Percentiles rank a stretch among this genome's conserved stretches.
Evolutionary conservation across 1,140 invertebrate species (phyloP).

Genomic region (Drosophila melanogaster): DNA sequence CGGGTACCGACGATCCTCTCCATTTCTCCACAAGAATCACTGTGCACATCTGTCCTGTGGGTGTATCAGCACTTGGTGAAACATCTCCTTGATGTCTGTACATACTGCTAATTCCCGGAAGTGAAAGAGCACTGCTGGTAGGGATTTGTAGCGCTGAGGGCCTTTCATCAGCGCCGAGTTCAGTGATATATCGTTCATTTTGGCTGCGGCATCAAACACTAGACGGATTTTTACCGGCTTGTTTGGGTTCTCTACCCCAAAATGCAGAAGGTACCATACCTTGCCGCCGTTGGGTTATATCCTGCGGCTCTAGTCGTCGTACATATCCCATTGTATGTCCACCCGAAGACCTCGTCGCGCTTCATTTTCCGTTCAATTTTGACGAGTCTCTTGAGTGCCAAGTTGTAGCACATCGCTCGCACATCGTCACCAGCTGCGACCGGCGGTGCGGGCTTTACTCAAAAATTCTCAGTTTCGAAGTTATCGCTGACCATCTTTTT

Average conservation of each 20-base stretch:
- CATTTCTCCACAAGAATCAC: neutral
- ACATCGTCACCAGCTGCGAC: neutral
- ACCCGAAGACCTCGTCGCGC: too few relatives aligned
- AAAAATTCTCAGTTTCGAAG: too few relatives aligned
- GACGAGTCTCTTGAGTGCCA: conserved; percentile 1
- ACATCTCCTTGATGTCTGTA: conserved; percentile 1
- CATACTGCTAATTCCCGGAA: neutral
- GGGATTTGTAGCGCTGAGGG: neutral
- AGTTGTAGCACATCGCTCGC: neutral
- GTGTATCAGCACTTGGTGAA: neutral
- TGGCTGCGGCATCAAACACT: too few relatives aligned
- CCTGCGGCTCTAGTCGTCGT: too few relatives aligned
- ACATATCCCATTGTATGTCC: too few relatives aligned
- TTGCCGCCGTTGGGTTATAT: too few relatives aligned
- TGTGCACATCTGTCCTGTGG: neutral
- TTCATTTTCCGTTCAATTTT: neutral
- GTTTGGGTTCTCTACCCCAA: neutral
- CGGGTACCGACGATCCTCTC: neutral
- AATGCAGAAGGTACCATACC: neutral
- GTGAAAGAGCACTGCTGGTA: neutral
- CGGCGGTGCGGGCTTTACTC: neutral
- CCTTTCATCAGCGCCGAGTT: too few relatives aligned
- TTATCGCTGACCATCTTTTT: too few relatives aligned
- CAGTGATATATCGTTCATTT: too few relatives aligned
- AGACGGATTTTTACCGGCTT: too few relatives aligned